phyloP scores from a whole-genome alignment of 2,113 vertebrate genomes.

The Carollia perspicillata region DNA sequence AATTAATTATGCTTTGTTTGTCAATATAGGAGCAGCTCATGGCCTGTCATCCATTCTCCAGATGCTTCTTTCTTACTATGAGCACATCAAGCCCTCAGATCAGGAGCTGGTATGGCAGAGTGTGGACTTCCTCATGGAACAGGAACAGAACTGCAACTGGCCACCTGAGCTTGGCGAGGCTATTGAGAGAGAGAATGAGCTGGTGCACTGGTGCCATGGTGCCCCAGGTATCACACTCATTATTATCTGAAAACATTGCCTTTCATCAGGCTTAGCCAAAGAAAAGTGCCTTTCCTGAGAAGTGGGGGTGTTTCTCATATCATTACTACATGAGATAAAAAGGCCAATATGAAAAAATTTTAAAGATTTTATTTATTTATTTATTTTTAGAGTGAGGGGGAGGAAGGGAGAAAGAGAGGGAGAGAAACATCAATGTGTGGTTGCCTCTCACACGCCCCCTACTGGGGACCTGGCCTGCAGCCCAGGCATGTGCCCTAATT shows the following conservation, averaged over 20 bases:
- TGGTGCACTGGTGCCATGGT: slow-evolving; percentile 94
- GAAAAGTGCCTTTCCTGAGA: not conserved
- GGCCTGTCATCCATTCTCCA: slow-evolving; percentile 93
- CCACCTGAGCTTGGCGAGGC: slow-evolving; percentile 91
- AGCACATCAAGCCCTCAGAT: slow-evolving; percentile 87
- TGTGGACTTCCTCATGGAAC: slow-evolving; percentile 93
- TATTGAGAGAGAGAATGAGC: slow-evolving; percentile 90
- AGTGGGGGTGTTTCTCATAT: not conserved
- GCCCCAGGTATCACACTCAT: slow-evolving; percentile 85
- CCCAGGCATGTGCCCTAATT: no score
- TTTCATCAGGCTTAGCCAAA: slow-evolving; percentile 16
- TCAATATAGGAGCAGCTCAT: slow-evolving; percentile 87
- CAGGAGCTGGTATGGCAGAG: slow-evolving; percentile 93
- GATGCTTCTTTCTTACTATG: slow-evolving; percentile 92
- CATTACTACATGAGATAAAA: not conserved
- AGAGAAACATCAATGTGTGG: no score
- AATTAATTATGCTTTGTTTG: slow-evolving; percentile 27
- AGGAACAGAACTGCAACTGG: slow-evolving; percentile 95
- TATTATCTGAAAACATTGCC: not conserved
- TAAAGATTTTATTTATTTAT: no score
- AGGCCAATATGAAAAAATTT: not conserved
- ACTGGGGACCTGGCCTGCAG: no score
- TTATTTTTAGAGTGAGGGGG: no score
- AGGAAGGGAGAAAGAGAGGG: no score
- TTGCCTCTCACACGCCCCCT: no score